Evolutionary conservation across 2,113 vertebrate genomes (phyloP), one percentile per base, ranked within the genome.

Genomic region (Hippocampus abdominalis): DNA sequence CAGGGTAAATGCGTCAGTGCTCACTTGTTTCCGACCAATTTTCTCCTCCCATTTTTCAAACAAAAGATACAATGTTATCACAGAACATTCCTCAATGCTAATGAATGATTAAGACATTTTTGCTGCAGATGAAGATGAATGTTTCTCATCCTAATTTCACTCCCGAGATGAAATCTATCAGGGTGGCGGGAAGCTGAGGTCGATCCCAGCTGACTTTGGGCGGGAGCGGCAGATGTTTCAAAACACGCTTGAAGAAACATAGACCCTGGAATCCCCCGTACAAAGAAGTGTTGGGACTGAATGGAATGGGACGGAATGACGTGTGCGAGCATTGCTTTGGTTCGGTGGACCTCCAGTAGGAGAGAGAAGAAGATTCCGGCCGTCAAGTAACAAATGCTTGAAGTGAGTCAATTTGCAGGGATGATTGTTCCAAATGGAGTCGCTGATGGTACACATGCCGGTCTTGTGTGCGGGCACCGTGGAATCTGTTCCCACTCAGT

Each of bases 201-300:
- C 42, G 8, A 46, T 46, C 63, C 63, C 63, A 64, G 42, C 63
- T 64, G 63, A 64, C 63, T 27, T 46, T 48, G 63, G 63, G 63
- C 23, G 63, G 40, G 63, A 46, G 63, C 63, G 42, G 42, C 63
- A 64, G 63, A 64, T 64, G 63, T 64, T 64, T 64, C 23, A 25
- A 64, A 64, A 29, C 25, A 32, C 27, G 57, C 57, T 18, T 60
- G 27, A 60, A 60, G 57, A 32, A 60, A 64, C 40, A 64, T n/a
- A 27, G 42, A 46, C 40, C n/a, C 42, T 27, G 63, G 42, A 64
- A 64, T 64, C 63, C 63, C 63, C 63, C 40, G 6, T 42, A 42
- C 10, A 25, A 29, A 29, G 6, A 29, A 29, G 25, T 59, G 25
- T 15, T 25, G 40, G 10, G 61, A 42, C n/a, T 42, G 40, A 64